These are phyloP conservation scores for Watersipora subatra DNA, from an alignment of 1,140 invertebrate genomes.

Conservation along the genomic window DNA sequence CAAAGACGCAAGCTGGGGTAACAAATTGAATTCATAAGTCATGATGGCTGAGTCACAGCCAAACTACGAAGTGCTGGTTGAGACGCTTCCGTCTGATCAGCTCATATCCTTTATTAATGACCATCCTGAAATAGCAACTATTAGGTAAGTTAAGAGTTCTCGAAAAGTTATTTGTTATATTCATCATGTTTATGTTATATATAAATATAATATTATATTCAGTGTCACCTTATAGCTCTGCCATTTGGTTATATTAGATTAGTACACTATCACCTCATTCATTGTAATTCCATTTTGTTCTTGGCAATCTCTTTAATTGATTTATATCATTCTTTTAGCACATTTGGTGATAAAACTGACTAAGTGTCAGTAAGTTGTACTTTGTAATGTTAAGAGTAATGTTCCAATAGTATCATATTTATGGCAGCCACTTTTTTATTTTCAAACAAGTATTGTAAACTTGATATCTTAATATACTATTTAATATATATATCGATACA, in stretches of 20 bases:
- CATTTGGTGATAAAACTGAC: no score
- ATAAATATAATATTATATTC: not conserved
- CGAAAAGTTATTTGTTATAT: not conserved
- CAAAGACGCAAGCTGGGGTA: no score
- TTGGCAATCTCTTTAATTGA: not conserved
- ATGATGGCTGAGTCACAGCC: not conserved
- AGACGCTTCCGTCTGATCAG: not conserved
- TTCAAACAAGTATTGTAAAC: no score
- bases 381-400: no score
- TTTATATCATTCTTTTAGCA: no score
- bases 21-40: no score
- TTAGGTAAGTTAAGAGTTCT: not conserved
- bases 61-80: not conserved
- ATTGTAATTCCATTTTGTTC: not conserved
- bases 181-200: not conserved
- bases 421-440: no score
- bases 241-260: not conserved
- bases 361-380: no score
- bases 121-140: not conserved
- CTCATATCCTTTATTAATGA: not conserved
- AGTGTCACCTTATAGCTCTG: not conserved
- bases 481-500: no score
- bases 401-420: no score
- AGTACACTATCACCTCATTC: not conserved
- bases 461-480: no score